phyloP scores from a whole-genome alignment of 2,888 invertebrate species.

The Scaptomyza parva region DNA sequence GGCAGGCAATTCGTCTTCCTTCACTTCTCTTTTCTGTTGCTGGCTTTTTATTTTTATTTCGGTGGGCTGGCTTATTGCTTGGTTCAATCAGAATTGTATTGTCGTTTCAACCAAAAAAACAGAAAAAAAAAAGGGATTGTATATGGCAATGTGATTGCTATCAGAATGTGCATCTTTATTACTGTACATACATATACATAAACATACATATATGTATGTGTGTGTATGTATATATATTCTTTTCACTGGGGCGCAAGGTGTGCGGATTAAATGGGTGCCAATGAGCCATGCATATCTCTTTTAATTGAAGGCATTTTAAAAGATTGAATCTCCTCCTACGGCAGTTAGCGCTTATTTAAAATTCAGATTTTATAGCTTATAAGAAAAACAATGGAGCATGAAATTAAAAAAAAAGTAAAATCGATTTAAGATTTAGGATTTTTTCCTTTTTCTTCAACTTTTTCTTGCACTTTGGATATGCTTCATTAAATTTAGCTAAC shows the following conservation, averaged over 20 bases:
- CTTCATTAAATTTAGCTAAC: background rate
- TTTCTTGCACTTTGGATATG: background rate
- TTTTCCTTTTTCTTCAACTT: no score
- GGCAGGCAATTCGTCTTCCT: conserved; percentile 46
- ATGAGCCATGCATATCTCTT: conserved; percentile 38
- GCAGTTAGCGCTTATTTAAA: conserved; percentile 5
- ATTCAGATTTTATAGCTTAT: background rate
- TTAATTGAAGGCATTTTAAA: conserved; percentile 46
- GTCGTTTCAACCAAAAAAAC: conserved; percentile 17
- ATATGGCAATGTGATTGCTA: conserved; percentile 35
- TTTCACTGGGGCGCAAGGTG: background rate
- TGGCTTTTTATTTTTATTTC: background rate
- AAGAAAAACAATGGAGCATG: conserved; percentile 3
- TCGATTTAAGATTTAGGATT: background rate
- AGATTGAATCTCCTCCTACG: background rate
- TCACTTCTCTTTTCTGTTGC: no score
- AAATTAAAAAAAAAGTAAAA: conserved; percentile 6
- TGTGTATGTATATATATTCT: background rate
- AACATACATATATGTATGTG: background rate
- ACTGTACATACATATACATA: background rate
- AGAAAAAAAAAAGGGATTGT: conserved; percentile 19
- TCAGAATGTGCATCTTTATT: conserved; percentile 33
- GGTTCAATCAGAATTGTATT: conserved; percentile 60
- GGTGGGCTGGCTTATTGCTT: conserved; percentile 45
- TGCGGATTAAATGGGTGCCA: conserved; percentile 30